phyloP scores from a whole-genome alignment of 2,113 vertebrate species.

The Speoplatyrhinus poulsoni region DNA sequence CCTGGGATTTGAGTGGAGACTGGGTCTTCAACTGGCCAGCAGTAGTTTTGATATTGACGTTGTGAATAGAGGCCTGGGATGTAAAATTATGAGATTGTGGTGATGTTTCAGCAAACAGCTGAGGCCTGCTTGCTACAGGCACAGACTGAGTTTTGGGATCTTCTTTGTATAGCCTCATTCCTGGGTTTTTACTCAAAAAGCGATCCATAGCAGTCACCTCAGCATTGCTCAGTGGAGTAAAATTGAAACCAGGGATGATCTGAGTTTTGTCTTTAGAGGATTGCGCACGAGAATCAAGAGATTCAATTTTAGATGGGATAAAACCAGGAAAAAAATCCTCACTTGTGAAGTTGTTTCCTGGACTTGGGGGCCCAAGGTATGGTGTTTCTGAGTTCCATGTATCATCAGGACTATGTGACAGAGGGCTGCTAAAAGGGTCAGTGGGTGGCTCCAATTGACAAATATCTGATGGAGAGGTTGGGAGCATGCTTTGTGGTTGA shows the following conservation, averaged over 20 bases:
- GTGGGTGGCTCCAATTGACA: conserved; percentile 74
- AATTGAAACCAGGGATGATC: conserved; percentile 48
- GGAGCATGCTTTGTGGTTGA: conserved; percentile 74
- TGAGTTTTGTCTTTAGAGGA: conserved; percentile 61
- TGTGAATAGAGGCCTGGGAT: conserved; percentile 29
- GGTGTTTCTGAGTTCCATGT: conserved; percentile 76
- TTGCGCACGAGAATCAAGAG: conserved; percentile 56
- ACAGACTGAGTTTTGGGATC: conserved; percentile 48
- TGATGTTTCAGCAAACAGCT: conserved; percentile 35
- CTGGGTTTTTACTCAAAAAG: conserved; percentile 45
- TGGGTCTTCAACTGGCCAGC: conserved; percentile 57
- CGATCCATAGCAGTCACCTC: conserved; percentile 60
- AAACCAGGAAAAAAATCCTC: conserved; percentile 74
- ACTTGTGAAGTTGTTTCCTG: conserved; percentile 71
- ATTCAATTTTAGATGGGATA: conserved; percentile 63
- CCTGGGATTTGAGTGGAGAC: conserved; percentile 60
- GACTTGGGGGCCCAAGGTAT: conserved; percentile 77
- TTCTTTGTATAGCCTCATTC: conserved; percentile 56
- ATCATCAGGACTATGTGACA: conserved; percentile 77
- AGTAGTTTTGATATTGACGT: conserved; percentile 42
- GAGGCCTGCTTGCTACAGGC: conserved; percentile 47
- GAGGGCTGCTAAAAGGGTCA: conserved; percentile 77
- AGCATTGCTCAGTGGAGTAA: conserved; percentile 34
- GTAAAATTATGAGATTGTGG: conserved; percentile 51
- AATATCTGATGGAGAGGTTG: conserved; percentile 72